Base-by-base conservation (phyloP, 2,888 invertebrate genomes). In the Dynastes maya region DNA sequence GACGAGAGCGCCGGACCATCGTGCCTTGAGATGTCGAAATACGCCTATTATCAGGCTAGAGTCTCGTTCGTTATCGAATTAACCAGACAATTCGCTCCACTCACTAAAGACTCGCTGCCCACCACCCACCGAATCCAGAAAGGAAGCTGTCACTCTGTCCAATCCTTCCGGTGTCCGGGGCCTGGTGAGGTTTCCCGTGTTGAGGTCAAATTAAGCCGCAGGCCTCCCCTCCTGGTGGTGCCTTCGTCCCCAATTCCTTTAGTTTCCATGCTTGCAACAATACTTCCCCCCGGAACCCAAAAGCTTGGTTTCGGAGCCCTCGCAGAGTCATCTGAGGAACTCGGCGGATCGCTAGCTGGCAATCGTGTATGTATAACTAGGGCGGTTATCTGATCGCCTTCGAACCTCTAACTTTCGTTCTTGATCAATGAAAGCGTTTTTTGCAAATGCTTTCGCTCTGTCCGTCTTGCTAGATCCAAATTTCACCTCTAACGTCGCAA, bases 41-140 rank as follows among this genome's bases (percentile, higher is more conserved):
- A 85, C 87, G 87, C 87, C 90, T 91, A 91, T 91, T 90, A 91
- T 89, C 88, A 91, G 90, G 90, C 55, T 70, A 70, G 90, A 90
- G 91, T 92, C 91, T 92, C 92, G 91, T 92, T 92, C 92, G 92
- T 93, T 93, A 93, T 91, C 92, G 91, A 93, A 93, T 93, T 91
- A 93, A 93, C 91, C 93, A 92, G 92, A 93, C 92, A 92, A 92
- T 92, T 92, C 92, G 89, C 91, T 92, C 92, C 91, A 92, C 92
- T 91, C 92, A 92, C 92, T 92, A 92, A 92, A 91, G 92, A 92
- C 91, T n/a, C 92, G 92, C 92, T 92, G 92, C 91, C 91, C 92
- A 92, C 92, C 91, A 92, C 89, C 91, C 91, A 92, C 61, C 74
- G 32, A 74, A 70, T 70, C 53, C 32, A 63, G 63, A 63, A 63